Conservation (phyloP, 2,888 invertebrate species). For the Smittia aterrima region DNA sequence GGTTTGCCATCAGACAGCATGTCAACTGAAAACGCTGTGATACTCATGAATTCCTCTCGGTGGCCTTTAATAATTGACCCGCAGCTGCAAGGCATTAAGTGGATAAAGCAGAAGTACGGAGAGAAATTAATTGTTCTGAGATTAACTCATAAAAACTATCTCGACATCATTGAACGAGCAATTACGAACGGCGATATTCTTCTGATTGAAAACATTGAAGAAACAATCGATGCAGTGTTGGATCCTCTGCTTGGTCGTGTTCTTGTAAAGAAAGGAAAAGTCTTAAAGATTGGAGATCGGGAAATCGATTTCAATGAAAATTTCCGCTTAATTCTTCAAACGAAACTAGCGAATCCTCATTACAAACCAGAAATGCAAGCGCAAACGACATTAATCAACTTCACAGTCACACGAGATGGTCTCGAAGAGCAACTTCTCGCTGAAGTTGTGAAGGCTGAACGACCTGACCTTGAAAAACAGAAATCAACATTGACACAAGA, state of each 20-base stretch:
- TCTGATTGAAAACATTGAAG: conserved; percentile 86
- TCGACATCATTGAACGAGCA: conserved; percentile 77
- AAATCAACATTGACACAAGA: conserved; percentile 83
- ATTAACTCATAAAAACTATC: conserved; percentile 75
- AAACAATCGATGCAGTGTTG: conserved; percentile 84
- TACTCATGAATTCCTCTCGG: conserved; percentile 81
- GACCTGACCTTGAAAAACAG: conserved; percentile 83
- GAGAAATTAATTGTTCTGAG: conserved; percentile 70
- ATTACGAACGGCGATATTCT: conserved; percentile 73
- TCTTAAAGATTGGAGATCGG: conserved; percentile 83
- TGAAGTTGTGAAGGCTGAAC: conserved; percentile 88
- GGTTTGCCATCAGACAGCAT: conserved; percentile 88
- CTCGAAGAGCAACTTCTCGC: conserved; percentile 90
- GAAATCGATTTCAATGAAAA: conserved; percentile 83
- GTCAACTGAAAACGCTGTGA: conserved; percentile 93
- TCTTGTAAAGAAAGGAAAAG: conserved; percentile 81
- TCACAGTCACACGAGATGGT: conserved; percentile 87
- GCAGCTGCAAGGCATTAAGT: conserved; percentile 87
- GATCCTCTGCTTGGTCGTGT: conserved; percentile 85
- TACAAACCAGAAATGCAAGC: conserved; percentile 97
- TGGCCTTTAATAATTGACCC: conserved; percentile 97
- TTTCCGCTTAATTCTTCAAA: conserved; percentile 84
- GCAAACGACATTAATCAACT: conserved; percentile 92
- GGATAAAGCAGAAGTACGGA: conserved; percentile 89
- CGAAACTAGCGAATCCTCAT: conserved; percentile 92